These are phyloP conservation scores for Anoplophora glabripennis DNA, from an alignment of 1,140 invertebrate species.

Conservation along the genomic window DNA sequence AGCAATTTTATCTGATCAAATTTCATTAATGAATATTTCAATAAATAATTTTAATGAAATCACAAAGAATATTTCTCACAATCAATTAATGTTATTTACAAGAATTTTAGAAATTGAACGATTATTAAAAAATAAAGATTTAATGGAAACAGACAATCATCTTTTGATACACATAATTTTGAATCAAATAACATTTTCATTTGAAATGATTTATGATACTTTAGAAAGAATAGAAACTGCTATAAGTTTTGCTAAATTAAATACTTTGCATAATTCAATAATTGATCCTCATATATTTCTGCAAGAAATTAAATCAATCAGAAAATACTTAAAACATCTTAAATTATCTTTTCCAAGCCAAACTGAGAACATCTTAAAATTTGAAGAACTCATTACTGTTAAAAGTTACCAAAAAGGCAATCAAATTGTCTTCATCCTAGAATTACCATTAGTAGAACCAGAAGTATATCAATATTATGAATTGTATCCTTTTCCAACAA, in stretches of 20 bases:
- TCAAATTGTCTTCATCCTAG: background rate
- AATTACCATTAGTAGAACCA: background rate
- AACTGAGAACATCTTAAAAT: background rate
- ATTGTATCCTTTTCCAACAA: background rate
- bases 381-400: background rate
- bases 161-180: too few relatives aligned
- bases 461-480: background rate
- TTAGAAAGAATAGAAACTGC: background rate
- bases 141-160: too few relatives aligned
- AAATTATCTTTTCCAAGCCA: background rate
- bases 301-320: background rate
- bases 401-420: slow-evolving; percentile 1
- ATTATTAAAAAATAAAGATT: too few relatives aligned
- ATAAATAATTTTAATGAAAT: too few relatives aligned
- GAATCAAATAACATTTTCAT: background rate
- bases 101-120: too few relatives aligned
- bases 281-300: background rate
- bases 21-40: too few relatives aligned
- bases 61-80: too few relatives aligned
- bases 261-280: slow-evolving; percentile 3
- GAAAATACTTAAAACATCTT: background rate
- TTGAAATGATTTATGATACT: background rate
- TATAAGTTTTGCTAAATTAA: background rate
- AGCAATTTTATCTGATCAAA: too few relatives aligned
- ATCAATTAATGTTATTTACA: too few relatives aligned